Percentiles rank a stretch among this genome's conserved stretches.
These are phyloP conservation scores for Psittacara wagleri DNA, from an alignment of 2,113 vertebrate species.

Conservation along the genomic window DNA sequence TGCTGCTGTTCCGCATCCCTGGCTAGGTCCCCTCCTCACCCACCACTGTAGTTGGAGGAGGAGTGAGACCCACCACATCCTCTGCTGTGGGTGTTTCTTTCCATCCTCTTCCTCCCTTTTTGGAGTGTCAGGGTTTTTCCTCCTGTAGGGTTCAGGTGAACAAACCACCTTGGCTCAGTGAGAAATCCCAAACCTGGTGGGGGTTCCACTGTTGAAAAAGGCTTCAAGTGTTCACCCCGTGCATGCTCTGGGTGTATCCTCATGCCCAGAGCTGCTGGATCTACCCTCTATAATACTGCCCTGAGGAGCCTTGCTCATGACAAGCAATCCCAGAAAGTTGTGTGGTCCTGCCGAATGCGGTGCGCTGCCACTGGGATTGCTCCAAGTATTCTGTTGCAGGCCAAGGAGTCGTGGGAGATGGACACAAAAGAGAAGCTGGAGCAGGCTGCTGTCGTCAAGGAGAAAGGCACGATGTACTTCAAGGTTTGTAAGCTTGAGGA, in stretches of 20 bases:
- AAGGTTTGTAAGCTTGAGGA: conserved; percentile 78
- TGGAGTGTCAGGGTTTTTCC: not conserved
- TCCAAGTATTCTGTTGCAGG: conserved; percentile 73
- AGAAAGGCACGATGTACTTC: conserved; percentile 94
- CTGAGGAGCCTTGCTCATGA: not conserved
- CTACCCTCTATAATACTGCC: not conserved
- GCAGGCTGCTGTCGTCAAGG: conserved; percentile 82
- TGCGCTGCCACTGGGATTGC: not conserved
- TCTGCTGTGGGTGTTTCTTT: not conserved
- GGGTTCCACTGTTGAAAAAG: not conserved
- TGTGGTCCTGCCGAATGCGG: fast-evolving
- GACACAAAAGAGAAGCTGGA: conserved; percentile 91
- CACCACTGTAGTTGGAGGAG: not conserved
- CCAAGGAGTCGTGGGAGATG: conserved; percentile 98
- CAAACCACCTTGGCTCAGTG: not conserved
- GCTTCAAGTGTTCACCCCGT: not conserved
- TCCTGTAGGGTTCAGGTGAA: not conserved
- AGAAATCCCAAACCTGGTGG: not conserved
- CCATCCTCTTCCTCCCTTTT: not conserved
- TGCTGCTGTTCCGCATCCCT: not conserved
- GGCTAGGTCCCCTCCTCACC: not conserved
- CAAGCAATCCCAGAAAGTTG: not conserved
- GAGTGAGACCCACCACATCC: not conserved
- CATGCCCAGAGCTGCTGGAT: not conserved
- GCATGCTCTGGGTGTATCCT: not conserved